Base-by-base conservation (phyloP, 2,888 invertebrate genomes). In the Noctua janthe region DNA sequence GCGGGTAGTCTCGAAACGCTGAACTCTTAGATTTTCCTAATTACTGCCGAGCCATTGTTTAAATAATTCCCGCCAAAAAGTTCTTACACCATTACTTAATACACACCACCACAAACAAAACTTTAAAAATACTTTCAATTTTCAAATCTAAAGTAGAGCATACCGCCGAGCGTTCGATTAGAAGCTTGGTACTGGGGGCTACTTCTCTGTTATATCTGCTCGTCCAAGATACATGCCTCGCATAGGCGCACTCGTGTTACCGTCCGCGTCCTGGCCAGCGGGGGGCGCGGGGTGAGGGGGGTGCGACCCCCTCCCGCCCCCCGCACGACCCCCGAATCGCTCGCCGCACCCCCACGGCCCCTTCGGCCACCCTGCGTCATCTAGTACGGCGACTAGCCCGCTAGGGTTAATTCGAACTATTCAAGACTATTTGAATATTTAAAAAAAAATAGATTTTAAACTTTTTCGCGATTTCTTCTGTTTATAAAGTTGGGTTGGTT, bases 161-260 rank as follows among this genome's bases (percentile, higher is more conserved):
- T 81, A 88, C 49, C 80, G 47, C 84, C 49, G 7, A 87, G 81
- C 90, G 80, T 90, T 90, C 92, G 90, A 91, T 92, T 94, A 91
- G 93, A 94, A 94, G 94, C 95, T 93, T 94, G 94, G 96, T 96
- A 95, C 96, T 94, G 95, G 97, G 95, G 97, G 97, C 97, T 97
- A 97, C 97, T 97, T 96, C 96, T 96, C 96, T 96, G 96, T 96
- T 97, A 97, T 97, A 97, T 97, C 97, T 96, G 97, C 95, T 95
- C 95, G 97, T 96, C 96, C 97, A 97, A 97, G 97, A 97, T 97
- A 97, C 97, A 97, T 97, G 97, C 96, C 95, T 97, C 97, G 97
- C 97, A 97, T 96, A 96, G 96, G 96, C 96, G 95, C 96, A 96
- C 96, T 96, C 96, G 96, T 96, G 96, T 97, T 96, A 97, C 97